Conservation (phyloP, 2,113 vertebrate genomes). For the Panthera leo region DNA sequence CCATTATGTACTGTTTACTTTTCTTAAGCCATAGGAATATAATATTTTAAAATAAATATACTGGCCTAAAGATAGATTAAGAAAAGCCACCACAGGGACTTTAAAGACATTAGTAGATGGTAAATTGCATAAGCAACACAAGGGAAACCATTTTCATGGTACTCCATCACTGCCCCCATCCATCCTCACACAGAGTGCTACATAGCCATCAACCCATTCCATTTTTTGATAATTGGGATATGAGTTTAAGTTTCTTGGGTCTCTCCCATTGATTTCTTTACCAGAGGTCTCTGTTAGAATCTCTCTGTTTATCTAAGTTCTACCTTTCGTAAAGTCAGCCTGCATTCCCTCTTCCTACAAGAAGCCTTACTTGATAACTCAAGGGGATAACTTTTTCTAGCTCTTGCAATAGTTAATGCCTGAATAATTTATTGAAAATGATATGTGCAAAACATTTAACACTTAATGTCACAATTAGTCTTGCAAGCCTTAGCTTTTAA, state of each 20-base stretch:
- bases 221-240: not conserved
- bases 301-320: not conserved
- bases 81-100: not conserved
- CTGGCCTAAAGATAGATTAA: constrained; percentile 15
- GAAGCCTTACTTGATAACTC: not conserved
- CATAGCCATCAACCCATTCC: not conserved
- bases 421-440: not conserved
- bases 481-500: not conserved
- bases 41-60: not conserved
- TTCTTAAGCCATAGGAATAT: not conserved
- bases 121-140: not conserved
- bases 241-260: not conserved
- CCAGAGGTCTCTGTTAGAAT: not conserved
- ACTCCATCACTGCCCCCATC: not conserved
- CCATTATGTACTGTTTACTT: not conserved
- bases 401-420: not conserved
- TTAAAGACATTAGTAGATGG: not conserved
- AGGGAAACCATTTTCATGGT: not conserved
- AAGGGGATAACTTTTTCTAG: not conserved
- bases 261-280: not conserved
- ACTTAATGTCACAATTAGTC: not conserved
- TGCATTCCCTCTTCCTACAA: not conserved
- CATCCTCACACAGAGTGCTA: not conserved
- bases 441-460: not conserved
- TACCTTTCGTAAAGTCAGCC: not conserved